A percentile compares a stretch with the other conserved stretches of the same genome.
Conservation (phyloP, 53 echinoderm and acorn worm genomes). For the Paelopatides confundens region DNA sequence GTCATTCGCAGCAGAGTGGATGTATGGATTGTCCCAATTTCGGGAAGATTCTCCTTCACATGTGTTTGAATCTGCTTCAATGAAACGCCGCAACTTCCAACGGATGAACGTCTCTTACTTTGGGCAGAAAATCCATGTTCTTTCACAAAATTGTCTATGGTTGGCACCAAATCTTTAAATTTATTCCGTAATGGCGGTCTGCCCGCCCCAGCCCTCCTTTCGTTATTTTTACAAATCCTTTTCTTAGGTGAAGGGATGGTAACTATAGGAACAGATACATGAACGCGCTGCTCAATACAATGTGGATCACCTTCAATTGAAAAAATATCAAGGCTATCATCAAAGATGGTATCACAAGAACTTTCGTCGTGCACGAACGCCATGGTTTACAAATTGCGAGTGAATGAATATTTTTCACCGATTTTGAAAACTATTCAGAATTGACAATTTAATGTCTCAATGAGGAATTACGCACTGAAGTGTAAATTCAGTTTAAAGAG, state of each 20-base stretch:
- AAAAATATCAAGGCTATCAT: not conserved
- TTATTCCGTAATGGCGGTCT: not conserved
- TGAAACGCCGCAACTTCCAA: not conserved
- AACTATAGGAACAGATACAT: not conserved
- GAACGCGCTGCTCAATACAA: too few species aligned
- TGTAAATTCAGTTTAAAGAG: too few species aligned
- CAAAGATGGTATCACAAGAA: slow-evolving; percentile 11
- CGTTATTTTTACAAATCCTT: not conserved
- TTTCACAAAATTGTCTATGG: not conserved
- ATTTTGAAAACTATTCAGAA: too few species aligned
- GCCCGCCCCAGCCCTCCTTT: not conserved
- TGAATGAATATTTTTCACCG: too few species aligned
- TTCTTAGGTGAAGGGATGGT: not conserved
- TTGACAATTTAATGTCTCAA: too few species aligned
- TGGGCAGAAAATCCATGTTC: slow-evolving; percentile 22
- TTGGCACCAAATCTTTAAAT: not conserved
- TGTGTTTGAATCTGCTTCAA: not conserved
- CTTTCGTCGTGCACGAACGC: not conserved
- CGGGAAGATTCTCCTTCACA: slow-evolving; percentile 9
- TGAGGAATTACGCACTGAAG: too few species aligned
- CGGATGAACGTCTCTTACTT: not conserved
- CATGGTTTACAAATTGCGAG: too few species aligned
- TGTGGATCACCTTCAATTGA: not conserved
- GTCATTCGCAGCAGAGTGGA: not conserved
- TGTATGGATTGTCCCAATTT: not conserved